These are phyloP conservation scores for Triops cancriformis DNA, from an alignment of 1,140 invertebrate species.

Conservation along the genomic window DNA sequence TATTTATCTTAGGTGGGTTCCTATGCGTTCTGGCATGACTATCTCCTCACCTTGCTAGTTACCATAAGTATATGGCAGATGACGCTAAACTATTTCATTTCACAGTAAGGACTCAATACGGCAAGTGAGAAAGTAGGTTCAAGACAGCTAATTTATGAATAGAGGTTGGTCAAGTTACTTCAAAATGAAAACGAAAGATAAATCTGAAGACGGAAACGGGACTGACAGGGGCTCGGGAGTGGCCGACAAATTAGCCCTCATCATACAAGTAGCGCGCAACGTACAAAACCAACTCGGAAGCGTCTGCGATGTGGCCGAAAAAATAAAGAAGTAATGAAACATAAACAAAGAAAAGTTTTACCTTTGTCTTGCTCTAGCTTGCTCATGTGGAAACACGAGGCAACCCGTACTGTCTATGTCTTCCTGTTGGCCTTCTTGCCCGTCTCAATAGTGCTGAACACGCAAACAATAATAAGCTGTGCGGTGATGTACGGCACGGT, in stretches of 20 bases:
- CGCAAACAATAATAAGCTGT: conserved; percentile 34
- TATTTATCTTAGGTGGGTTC: conserved; percentile 23
- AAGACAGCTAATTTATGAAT: conserved; percentile 16
- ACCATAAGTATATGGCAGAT: conserved; percentile 30
- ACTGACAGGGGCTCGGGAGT: conserved; percentile 34
- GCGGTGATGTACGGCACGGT: conserved; percentile 36
- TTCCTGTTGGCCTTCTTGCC: conserved; percentile 34
- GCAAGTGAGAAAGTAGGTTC: background rate
- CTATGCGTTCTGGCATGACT: conserved; percentile 31
- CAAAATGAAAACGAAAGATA: conserved; percentile 24
- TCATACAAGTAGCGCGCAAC: conserved; percentile 41
- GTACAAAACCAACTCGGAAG: conserved; percentile 40
- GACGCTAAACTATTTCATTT: conserved; percentile 30
- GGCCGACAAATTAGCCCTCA: conserved; percentile 41
- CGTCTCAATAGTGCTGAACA: conserved; percentile 35
- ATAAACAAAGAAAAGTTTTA: background rate
- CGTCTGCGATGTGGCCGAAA: conserved; percentile 40
- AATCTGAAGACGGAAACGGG: conserved; percentile 17
- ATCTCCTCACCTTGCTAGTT: conserved; percentile 32
- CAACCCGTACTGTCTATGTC: conserved; percentile 37
- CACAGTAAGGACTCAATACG: conserved; percentile 17
- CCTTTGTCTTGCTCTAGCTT: conserved; percentile 35
- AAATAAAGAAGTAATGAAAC: conserved; percentile 40
- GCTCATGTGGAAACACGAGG: conserved; percentile 39
- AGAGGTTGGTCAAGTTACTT: conserved; percentile 31